phyloP scores from a whole-genome alignment of 2,888 invertebrate species.

The Allacma fusca region DNA sequence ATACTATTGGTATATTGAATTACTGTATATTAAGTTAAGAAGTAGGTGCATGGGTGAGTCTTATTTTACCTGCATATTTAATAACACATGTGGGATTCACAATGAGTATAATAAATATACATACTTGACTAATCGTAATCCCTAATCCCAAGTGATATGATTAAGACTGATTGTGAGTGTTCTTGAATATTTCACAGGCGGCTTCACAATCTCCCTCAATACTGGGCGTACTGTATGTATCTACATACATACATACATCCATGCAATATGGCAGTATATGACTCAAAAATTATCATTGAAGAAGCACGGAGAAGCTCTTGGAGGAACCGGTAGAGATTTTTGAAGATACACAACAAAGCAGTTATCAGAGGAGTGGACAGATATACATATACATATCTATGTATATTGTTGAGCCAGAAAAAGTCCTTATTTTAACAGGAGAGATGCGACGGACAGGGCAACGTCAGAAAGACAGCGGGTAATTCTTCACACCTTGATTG shows the following conservation, averaged over 20 bases:
- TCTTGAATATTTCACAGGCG: not conserved
- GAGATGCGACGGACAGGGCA: constrained; percentile 25
- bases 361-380: constrained; percentile 32
- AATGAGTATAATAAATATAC: not conserved
- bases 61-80: too few relatives aligned
- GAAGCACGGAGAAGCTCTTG: too few relatives aligned
- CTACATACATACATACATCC: too few relatives aligned
- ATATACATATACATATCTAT: constrained; percentile 42
- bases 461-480: constrained; percentile 48
- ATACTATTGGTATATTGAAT: too few relatives aligned
- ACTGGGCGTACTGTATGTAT: not conserved
- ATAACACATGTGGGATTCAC: not conserved
- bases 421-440: constrained; percentile 13
- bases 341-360: too few relatives aligned
- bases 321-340: too few relatives aligned
- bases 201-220: not conserved
- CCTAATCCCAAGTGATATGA: not conserved
- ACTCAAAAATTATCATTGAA: too few relatives aligned
- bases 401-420: constrained; percentile 25
- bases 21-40: too few relatives aligned
- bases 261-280: too few relatives aligned
- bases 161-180: not conserved
- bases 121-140: constrained; percentile 19
- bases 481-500: constrained; percentile 56
- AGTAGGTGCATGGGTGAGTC: too few relatives aligned